Evolutionary conservation across 2,888 invertebrate genomes (phyloP).

Genomic region (Drosophila stalkeri): DNA sequence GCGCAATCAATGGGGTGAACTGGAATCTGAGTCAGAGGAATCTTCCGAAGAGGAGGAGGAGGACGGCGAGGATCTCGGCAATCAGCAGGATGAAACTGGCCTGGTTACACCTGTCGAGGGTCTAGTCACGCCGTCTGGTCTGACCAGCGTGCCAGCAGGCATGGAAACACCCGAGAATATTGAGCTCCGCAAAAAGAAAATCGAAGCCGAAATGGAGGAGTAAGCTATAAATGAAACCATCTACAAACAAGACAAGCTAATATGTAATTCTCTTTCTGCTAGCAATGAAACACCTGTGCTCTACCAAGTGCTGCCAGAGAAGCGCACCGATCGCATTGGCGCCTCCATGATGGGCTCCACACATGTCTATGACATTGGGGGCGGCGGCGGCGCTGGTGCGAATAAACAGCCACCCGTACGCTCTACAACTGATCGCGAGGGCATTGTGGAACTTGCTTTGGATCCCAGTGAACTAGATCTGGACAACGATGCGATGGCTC

Average conservation of each 20-base stretch:
- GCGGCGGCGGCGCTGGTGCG: constrained; percentile 88
- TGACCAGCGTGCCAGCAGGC: constrained; percentile 95
- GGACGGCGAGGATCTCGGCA: constrained; percentile 87
- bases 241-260: constrained; percentile 4
- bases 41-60: constrained; percentile 89
- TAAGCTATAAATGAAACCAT: constrained; percentile 79
- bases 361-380: constrained; percentile 98
- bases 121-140: constrained; percentile 96
- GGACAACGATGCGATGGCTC: constrained; percentile 98
- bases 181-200: constrained; percentile 98
- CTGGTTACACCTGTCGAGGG: constrained; percentile 97
- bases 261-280: constrained; percentile 16
- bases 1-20: constrained; percentile 97
- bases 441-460: constrained; percentile 96
- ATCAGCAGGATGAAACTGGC: constrained; percentile 90
- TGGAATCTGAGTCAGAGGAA: constrained; percentile 93
- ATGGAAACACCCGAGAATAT: constrained; percentile 99
- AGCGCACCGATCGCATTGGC: constrained; percentile 94
- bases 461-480: constrained; percentile 99
- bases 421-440: constrained; percentile 86
- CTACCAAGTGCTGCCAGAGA: constrained; percentile 98
- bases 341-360: constrained; percentile 99
- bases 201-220: constrained; percentile 98
- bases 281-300: constrained; percentile 97
- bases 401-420: constrained; percentile 86